Conservation (phyloP, 1,140 invertebrate genomes). For the Panagrolaimus sp. region DNA sequence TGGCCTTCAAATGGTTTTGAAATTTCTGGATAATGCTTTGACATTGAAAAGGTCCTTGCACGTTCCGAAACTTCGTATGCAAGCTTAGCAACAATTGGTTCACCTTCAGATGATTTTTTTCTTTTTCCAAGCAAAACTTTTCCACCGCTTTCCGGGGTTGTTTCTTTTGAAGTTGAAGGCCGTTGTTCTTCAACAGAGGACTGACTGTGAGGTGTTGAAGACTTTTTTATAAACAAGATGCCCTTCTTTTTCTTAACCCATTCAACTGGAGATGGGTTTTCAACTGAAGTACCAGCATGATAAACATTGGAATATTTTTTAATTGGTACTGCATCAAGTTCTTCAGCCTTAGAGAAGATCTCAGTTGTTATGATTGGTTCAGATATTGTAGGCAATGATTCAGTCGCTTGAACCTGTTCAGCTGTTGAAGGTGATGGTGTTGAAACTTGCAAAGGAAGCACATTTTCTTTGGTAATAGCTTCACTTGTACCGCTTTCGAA, state of each 20-base stretch:
- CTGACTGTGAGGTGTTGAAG: too few species aligned
- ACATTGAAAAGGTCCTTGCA: neutral
- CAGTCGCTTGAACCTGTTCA: neutral
- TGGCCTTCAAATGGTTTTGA: neutral
- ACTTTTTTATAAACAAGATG: neutral
- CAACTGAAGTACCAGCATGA: neutral
- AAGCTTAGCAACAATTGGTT: too few species aligned
- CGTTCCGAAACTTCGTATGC: too few species aligned
- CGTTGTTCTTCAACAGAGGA: too few species aligned
- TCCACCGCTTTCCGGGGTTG: too few species aligned
- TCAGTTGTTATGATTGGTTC: neutral
- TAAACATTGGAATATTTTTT: neutral
- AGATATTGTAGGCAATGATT: too few species aligned
- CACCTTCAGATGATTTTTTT: too few species aligned
- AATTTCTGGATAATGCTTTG: conserved; percentile 5
- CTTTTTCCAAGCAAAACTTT: too few species aligned
- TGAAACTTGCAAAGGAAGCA: too few species aligned
- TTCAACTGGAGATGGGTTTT: neutral
- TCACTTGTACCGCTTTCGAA: neutral
- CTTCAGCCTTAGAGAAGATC: neutral
- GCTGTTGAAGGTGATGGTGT: too few species aligned
- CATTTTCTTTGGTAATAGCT: neutral
- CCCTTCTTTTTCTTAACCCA: neutral
- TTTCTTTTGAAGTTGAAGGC: too few species aligned
- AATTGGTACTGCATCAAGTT: neutral